phyloP scores from a whole-genome alignment of 2,113 vertebrate species.

The Seriola quinqueradiata region DNA sequence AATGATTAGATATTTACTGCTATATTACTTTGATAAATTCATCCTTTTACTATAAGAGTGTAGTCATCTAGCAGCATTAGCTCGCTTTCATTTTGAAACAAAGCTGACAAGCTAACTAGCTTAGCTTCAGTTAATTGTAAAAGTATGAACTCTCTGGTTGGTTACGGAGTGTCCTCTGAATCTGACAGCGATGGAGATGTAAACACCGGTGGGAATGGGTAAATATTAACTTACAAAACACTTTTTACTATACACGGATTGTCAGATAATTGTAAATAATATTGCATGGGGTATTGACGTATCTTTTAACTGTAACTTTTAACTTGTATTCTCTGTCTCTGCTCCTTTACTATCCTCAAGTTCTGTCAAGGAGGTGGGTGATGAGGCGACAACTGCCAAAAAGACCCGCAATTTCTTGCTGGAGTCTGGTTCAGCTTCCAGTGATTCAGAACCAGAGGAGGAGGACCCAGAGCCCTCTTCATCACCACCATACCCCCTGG shows the following conservation, averaged over 20 bases:
- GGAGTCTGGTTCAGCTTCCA: conserved; percentile 79
- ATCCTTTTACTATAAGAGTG: rapidly evolving
- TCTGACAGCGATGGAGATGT: conserved; percentile 80
- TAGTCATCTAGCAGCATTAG: background rate
- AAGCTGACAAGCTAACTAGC: conserved; percentile 4
- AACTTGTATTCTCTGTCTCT: background rate
- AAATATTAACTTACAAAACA: background rate
- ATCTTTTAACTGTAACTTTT: background rate
- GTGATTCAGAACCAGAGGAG: conserved; percentile 71
- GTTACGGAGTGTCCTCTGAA: conserved; percentile 83
- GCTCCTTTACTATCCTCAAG: conserved; percentile 18
- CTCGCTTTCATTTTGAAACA: background rate
- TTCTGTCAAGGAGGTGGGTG: background rate
- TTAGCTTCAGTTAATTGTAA: background rate
- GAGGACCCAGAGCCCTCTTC: conserved; percentile 11
- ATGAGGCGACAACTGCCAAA: conserved; percentile 7
- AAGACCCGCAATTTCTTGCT: conserved; percentile 81
- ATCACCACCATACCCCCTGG: background rate
- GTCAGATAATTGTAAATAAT: background rate
- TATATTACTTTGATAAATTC: background rate
- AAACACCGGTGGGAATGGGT: conserved; percentile 38
- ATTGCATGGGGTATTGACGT: rapidly evolving
- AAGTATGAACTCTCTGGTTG: conserved; percentile 81
- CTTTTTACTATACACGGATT: background rate
- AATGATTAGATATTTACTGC: rapidly evolving